A percentile compares a stretch with the other conserved stretches of the same genome.
These are phyloP conservation scores for Characodon lateralis DNA, from an alignment of 2,797 vertebrate species.

Conservation along the genomic window DNA sequence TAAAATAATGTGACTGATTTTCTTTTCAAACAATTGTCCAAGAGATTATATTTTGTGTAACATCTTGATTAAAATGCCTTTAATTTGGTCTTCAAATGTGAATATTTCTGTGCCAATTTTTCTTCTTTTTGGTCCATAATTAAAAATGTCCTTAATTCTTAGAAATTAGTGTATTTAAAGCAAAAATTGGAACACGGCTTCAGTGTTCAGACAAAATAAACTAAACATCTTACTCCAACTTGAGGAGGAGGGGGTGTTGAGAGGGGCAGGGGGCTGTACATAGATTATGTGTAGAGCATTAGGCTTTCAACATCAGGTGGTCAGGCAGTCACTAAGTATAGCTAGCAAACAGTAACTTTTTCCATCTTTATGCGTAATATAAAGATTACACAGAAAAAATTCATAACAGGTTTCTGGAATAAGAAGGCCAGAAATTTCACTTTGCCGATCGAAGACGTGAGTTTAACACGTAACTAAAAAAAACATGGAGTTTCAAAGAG, in stretches of 20 bases:
- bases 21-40: neutral
- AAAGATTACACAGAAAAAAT: neutral
- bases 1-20: neutral
- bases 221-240: neutral
- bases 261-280: no score
- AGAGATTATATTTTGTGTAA: neutral
- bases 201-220: no score
- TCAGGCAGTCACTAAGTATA: neutral
- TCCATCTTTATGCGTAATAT: neutral
- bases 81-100: neutral
- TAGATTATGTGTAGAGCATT: neutral
- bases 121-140: neutral
- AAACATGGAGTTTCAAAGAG: no score
- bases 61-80: neutral
- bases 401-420: no score
- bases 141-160: neutral
- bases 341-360: neutral
- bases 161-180: neutral
- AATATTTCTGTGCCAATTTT: neutral
- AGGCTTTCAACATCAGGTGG: neutral
- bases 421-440: no score
- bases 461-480: no score
- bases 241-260: no score
- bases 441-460: no score
- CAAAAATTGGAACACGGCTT: no score